phyloP scores from a whole-genome alignment of 2,888 invertebrate genomes.

The Polydrusus tereticollis region DNA sequence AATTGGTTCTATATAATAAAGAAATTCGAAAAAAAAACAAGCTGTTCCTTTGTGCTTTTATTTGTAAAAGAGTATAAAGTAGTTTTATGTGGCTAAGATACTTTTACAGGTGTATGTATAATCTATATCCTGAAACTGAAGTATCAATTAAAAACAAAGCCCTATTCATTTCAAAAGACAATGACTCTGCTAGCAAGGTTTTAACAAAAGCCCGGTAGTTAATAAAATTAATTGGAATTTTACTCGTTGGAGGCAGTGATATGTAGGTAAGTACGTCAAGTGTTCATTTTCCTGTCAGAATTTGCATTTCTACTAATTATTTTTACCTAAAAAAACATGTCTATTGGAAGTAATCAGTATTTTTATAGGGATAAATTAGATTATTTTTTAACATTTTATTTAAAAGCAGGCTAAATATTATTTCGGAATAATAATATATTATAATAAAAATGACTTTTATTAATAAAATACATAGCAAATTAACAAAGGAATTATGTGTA shows the following conservation, averaged over 20 bases:
- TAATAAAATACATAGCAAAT: no score
- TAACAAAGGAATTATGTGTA: no score
- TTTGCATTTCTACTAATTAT: conserved; percentile 36
- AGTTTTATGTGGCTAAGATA: background rate
- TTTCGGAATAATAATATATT: no score
- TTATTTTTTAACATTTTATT: no score
- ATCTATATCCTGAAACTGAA: conserved; percentile 12
- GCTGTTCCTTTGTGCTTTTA: background rate
- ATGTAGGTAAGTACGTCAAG: conserved; percentile 41
- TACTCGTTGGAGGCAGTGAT: conserved; percentile 35
- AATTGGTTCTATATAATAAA: conserved; percentile 19
- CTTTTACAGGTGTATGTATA: background rate
- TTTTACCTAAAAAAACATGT: conserved; percentile 29
- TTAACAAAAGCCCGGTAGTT: conserved; percentile 27
- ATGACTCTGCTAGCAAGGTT: conserved; percentile 17
- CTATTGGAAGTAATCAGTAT: background rate
- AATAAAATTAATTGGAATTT: conserved; percentile 41
- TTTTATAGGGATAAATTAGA: no score
- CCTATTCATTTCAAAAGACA: conserved; percentile 28
- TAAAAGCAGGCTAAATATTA: no score
- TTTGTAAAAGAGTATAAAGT: background rate
- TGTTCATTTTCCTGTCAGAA: conserved; percentile 38
- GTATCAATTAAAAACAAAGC: conserved; percentile 38
- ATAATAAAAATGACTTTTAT: no score
- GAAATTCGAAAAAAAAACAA: background rate